Percentiles rank a stretch among this genome's conserved stretches.
Evolutionary conservation across 2,797 vertebrate species (phyloP).

Genomic region (Pyrocephalus nanus): DNA sequence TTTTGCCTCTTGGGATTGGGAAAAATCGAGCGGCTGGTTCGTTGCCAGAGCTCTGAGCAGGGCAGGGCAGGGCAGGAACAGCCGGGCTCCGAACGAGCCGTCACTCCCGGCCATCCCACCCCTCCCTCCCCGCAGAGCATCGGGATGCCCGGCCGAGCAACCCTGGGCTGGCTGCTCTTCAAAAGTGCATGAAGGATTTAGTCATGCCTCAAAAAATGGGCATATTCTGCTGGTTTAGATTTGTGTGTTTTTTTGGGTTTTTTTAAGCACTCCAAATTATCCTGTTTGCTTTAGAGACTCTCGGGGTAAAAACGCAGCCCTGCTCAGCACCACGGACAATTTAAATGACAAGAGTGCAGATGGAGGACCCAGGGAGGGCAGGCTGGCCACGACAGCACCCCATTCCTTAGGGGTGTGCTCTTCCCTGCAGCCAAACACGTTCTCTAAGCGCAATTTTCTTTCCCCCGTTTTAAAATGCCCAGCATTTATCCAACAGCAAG

Average conservation of each 20-base stretch:
- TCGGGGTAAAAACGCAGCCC: background rate
- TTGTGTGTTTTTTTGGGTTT: background rate
- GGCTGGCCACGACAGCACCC: fast-evolving
- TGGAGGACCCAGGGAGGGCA: background rate
- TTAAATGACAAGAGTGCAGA: background rate
- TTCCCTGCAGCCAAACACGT: background rate
- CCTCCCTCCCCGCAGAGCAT: fast-evolving
- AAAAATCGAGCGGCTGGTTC: background rate
- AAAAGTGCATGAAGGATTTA: fast-evolving
- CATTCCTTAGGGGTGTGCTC: fast-evolving
- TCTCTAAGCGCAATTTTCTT: background rate
- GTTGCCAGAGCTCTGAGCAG: background rate
- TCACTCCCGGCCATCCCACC: background rate
- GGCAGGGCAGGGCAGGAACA: background rate
- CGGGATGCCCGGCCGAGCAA: fast-evolving
- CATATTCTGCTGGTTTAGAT: background rate
- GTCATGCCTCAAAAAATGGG: background rate
- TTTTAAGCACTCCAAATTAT: fast-evolving
- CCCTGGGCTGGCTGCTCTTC: background rate
- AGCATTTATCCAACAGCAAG: background rate
- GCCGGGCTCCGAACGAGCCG: fast-evolving
- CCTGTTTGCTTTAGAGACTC: background rate
- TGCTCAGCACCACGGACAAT: fast-evolving
- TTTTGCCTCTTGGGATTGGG: background rate
- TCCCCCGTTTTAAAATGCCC: background rate